Base-by-base conservation (phyloP, 2,797 vertebrate species). In the Diglossa cyanea region DNA sequence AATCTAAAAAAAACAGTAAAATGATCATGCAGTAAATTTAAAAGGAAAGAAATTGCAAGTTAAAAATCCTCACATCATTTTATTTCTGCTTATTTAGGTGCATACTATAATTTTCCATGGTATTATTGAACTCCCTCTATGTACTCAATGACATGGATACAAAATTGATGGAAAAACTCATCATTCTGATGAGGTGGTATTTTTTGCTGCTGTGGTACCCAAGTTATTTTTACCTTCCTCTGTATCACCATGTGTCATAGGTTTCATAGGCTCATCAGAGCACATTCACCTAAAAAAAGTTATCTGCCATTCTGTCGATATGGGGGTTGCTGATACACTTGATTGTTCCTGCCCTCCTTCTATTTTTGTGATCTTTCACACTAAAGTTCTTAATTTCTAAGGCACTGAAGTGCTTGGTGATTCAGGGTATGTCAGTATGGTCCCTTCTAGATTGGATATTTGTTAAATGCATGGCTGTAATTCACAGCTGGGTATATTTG, bases 181-280 rank as follows among this genome's bases (percentile, higher is more conserved):
- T 84, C 50, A 62, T 95, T 88, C 51, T 88, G 76, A 78, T 81
- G 62, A 93, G 42, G 33, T 40, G 24, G 47, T 44, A 65, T 78
- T 81, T 96, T 85, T 88, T 73, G 44, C 77, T 85, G 37, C 60
- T 89, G 21, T 72, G 42, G 91, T 93, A 58, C 65, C 77, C 37
- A 79, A 63, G 93, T 50, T 92, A 73, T 93, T 95, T 96, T 94
- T 87, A 79, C 42, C 55, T 75, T 66, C 19, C 37, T 66, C 70
- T 84, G 24, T 50, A 66, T 92, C 70, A 80, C 39, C 42, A n/a
- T 81, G 40, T 91, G 67, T 85, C 67, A 53, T n/a, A 48, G 60
- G 6, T 87, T 92, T 73, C n/a, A 2, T 37, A 82, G 67, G 44
- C 40, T 96, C 71, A 93, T 92, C 81, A 92, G 71, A 72, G 63